Evolutionary conservation across 2,888 invertebrate species (phyloP), one percentile per base, ranked within the genome.

Genomic region (Amblyjoppa fuscipennis): DNA sequence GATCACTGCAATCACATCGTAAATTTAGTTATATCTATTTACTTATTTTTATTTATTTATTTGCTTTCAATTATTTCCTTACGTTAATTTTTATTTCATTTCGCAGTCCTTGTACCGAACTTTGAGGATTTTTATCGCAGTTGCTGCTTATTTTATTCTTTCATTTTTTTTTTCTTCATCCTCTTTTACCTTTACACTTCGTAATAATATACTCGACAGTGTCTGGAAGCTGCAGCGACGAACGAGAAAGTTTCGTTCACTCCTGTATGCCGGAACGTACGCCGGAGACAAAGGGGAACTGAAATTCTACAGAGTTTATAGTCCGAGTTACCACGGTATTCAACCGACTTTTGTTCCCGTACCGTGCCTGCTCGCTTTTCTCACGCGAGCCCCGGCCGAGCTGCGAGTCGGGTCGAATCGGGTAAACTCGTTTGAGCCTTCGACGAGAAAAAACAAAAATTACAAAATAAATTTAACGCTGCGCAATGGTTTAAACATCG

Each of bases 191-290:
- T 45, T 20, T 28, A 59, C 59, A 11, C 20, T 4, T 28, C 28
- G 25, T 25, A 25, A 59, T 59, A 59, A 59, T 59, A 59, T 28
- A 59, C 25, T 59, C 25, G 25, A 11, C 25, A 11, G 59, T 59
- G 56, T 25, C 25, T 25, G 25, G 59, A 59, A 59, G 59, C 25
- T 59, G 20, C 59, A 20, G 25, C 25, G 20, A 25, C 25, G 25
- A 7, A 59, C 25, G 59, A 11, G 59, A 59, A 59, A 59, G 59
- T 59, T 59, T 59, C 56, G 56, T 56, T 41, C 59, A 9, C 59
- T 59, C 25, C 28, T 20, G 7, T 59, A 28, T 59, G 3, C 25
- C 59, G 28, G 28, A 28, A 59, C 20, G 11, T 11, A 25, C 0
- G 0, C 13, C 45, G 45, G 59, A 59, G 59, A 59, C 59, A 59